These are phyloP conservation scores for Percopsis omiscomaycus DNA, from an alignment of 2,797 vertebrate genomes.

Conservation along the genomic window DNA sequence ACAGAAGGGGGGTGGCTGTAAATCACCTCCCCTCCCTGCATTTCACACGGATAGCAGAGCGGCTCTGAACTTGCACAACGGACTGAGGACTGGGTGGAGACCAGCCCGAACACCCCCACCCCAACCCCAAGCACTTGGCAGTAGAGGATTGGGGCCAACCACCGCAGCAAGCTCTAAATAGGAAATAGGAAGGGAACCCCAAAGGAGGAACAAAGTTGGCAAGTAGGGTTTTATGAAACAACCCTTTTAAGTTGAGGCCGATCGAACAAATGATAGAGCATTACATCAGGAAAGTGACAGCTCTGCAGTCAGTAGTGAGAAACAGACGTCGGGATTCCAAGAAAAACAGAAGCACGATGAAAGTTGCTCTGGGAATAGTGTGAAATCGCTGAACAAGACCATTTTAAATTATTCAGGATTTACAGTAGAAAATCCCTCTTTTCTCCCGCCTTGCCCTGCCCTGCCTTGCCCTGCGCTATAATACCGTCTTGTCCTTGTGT, in stretches of 20 bases:
- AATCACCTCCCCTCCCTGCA: constrained; percentile 46
- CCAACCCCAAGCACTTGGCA: constrained; percentile 1
- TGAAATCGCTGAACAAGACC: constrained; percentile 51
- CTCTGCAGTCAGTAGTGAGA: constrained; percentile 49
- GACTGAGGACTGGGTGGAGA: constrained; percentile 41
- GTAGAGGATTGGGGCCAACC: constrained; percentile 63
- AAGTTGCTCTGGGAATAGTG: constrained; percentile 36
- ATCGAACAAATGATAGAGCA: constrained; percentile 46
- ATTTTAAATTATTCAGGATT: constrained; percentile 69
- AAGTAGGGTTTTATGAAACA: neutral
- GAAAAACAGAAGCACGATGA: constrained; percentile 5
- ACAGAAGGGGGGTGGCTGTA: constrained; percentile 40
- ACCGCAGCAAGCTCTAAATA: constrained; percentile 39
- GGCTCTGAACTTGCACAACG: constrained; percentile 62
- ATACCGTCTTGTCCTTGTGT: constrained; percentile 61
- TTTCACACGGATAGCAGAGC: constrained; percentile 44
- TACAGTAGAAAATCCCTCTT: constrained; percentile 69
- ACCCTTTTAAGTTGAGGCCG: neutral
- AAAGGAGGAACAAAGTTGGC: constrained; percentile 48
- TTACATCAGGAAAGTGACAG: constrained; percentile 40
- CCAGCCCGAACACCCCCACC: constrained; percentile 31
- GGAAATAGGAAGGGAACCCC: constrained; percentile 37
- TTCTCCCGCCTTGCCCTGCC: constrained; percentile 36
- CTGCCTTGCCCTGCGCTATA: constrained; percentile 57
- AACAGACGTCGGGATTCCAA: constrained; percentile 38